Conservation (phyloP, 2,797 vertebrate species). For the Acropternis orthonyx region DNA sequence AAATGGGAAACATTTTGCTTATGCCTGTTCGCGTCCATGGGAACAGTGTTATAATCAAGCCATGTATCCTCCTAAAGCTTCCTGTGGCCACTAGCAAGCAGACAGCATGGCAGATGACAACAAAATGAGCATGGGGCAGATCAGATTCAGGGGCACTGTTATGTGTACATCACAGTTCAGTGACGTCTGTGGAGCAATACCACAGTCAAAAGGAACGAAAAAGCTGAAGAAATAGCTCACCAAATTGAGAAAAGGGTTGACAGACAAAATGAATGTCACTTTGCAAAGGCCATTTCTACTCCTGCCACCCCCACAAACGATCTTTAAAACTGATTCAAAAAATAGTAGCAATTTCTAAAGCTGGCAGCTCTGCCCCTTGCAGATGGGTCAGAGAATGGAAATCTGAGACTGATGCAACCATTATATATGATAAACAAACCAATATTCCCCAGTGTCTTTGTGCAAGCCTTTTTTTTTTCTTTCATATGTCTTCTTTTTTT, state of each 20-base stretch:
- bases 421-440: not conserved
- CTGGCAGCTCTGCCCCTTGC: not conserved
- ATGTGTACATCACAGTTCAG: not conserved
- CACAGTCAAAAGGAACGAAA: not conserved
- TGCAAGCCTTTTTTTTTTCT: not conserved
- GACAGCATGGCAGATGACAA: not conserved
- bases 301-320: not conserved
- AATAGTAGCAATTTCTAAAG: constrained; percentile 2
- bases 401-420: not conserved
- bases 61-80: not conserved
- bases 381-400: not conserved
- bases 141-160: not conserved
- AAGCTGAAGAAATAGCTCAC: not conserved
- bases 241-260: not conserved
- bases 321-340: not conserved
- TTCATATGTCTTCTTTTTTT: not conserved
- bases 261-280: not conserved
- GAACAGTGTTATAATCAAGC: not conserved
- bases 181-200: not conserved
- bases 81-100: not conserved
- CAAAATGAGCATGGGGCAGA: not conserved
- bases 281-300: constrained; percentile 1
- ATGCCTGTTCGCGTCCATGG: fast-evolving
- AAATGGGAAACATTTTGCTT: not conserved
- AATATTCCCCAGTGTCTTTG: not conserved